These are phyloP conservation scores for Athalia circularis DNA, from an alignment of 2,888 invertebrate species.

Conservation along the genomic window DNA sequence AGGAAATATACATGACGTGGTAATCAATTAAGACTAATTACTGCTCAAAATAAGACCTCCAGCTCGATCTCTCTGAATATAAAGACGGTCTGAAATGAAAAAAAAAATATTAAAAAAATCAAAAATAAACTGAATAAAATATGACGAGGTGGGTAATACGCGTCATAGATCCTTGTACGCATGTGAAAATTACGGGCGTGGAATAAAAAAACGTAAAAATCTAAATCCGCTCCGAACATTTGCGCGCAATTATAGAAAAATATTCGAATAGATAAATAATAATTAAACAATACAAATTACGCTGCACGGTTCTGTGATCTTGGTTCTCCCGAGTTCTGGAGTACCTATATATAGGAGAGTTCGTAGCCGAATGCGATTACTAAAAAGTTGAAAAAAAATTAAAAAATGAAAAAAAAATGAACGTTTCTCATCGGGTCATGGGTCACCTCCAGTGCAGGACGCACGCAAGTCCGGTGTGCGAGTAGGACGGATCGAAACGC, in stretches of 20 bases:
- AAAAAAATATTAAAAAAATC: not conserved
- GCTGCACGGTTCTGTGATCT: not conserved
- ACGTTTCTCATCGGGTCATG: conserved; percentile 67
- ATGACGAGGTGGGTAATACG: not conserved
- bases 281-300: too few relatives aligned
- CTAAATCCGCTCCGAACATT: not conserved
- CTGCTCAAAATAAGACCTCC: not conserved
- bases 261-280: too few relatives aligned
- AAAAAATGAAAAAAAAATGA: conserved; percentile 58
- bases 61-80: too few relatives aligned
- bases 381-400: not conserved
- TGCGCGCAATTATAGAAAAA: too few relatives aligned
- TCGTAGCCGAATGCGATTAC: conserved; percentile 27
- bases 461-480: conserved; percentile 63
- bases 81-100: conserved; percentile 8
- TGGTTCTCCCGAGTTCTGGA: not conserved
- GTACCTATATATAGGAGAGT: too few relatives aligned
- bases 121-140: not conserved
- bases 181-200: not conserved
- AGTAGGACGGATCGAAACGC: conserved; percentile 59
- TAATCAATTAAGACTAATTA: conserved; percentile 37
- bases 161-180: not conserved
- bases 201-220: not conserved
- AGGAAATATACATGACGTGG: not conserved
- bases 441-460: conserved; percentile 63